Conservation (phyloP, 2,888 invertebrate genomes). For the Thumatha senex region DNA sequence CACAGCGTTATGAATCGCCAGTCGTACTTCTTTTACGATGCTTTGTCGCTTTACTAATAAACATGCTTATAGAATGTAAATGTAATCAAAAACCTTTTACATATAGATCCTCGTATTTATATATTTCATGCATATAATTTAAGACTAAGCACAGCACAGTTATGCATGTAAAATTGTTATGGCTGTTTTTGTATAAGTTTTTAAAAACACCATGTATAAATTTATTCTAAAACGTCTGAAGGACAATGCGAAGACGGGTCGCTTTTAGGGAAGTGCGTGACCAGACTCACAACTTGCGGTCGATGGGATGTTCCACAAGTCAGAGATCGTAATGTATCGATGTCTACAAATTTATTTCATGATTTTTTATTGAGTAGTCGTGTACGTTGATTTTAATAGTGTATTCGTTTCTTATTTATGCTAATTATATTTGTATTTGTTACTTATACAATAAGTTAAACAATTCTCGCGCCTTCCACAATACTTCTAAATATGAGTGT, state of each 20-base stretch:
- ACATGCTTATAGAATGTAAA: background rate
- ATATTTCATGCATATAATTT: conserved; percentile 7
- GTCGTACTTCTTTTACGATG: no score
- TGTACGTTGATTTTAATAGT: no score
- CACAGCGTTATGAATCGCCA: no score
- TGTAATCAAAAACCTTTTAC: conserved; percentile 11
- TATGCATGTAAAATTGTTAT: conserved; percentile 29
- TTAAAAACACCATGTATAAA: conserved; percentile 35
- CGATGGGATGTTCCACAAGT: conserved; percentile 6
- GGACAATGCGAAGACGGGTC: conserved; percentile 64
- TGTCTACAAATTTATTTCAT: no score
- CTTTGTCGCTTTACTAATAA: no score
- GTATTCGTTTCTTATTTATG: no score
- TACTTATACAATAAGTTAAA: no score
- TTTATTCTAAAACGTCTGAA: conserved; percentile 46
- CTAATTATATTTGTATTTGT: no score
- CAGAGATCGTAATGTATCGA: background rate
- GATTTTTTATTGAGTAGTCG: no score
- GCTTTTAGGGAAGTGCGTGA: conserved; percentile 80
- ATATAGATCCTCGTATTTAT: background rate
- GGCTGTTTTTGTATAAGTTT: conserved; percentile 37
- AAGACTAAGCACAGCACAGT: conserved; percentile 8
- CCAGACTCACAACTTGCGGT: conserved; percentile 58
- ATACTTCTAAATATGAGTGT: no score
- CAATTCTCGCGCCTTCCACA: no score